Percentiles rank a stretch among this genome's conserved stretches.
Conservation (phyloP, 92 coral and sea anemone genomes). For the Micromussa lordhowensis region DNA sequence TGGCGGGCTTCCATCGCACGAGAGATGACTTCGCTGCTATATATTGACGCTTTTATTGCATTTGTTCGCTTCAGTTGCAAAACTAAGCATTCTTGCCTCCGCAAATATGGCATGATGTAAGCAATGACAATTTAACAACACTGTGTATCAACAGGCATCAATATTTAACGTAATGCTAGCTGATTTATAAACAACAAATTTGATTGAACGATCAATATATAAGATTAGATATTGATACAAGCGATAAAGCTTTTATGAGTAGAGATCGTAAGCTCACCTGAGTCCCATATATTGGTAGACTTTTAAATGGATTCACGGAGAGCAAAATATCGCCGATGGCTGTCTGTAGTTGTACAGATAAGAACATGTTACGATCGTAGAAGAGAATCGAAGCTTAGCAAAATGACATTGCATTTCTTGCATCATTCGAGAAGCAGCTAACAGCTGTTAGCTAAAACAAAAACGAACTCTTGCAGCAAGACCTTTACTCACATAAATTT, state of each 20-base stretch:
- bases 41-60: background rate
- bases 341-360: conserved; percentile 34
- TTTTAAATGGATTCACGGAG: conserved; percentile 57
- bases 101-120: background rate
- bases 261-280: conserved; percentile 5
- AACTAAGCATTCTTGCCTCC: background rate
- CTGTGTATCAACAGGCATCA: background rate
- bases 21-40: background rate
- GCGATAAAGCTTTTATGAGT: no score
- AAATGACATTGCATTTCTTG: background rate
- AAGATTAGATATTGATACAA: no score
- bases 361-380: background rate
- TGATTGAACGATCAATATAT: conserved; percentile 14
- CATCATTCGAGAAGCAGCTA: background rate
- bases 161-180: background rate
- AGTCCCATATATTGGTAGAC: conserved; percentile 35
- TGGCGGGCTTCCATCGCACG: background rate
- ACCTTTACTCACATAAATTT: conserved; percentile 43
- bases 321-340: conserved; percentile 52
- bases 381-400: background rate
- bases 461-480: background rate
- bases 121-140: background rate
- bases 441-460: background rate
- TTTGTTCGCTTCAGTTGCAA: background rate
- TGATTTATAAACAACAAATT: background rate